Evolutionary conservation across 2,113 vertebrate species (phyloP).

Genomic region (Brachypodius melanocephalos): DNA sequence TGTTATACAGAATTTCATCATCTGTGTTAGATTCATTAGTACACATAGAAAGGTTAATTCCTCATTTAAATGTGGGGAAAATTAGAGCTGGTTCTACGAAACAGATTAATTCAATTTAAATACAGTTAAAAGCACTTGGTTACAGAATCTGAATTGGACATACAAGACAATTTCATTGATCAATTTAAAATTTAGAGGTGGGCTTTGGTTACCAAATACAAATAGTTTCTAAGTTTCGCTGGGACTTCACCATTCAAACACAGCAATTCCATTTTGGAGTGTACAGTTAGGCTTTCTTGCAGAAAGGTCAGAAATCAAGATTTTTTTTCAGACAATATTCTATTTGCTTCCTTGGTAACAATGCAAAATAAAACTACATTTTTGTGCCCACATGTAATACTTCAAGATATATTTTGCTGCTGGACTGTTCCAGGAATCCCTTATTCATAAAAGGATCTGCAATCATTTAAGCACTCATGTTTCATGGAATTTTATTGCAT

Average conservation of each 20-base stretch:
- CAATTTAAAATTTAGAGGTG: not conserved
- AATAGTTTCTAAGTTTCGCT: not conserved
- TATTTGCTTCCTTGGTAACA: conserved; percentile 4
- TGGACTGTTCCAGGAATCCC: not conserved
- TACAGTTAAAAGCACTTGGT: not conserved
- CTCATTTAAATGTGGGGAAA: not conserved
- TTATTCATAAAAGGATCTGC: not conserved
- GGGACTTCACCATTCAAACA: not conserved
- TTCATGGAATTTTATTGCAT: not conserved
- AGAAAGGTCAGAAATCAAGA: not conserved
- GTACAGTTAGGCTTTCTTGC: not conserved
- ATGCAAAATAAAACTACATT: conserved; percentile 7
- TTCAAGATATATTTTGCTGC: not conserved
- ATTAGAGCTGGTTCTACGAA: not conserved
- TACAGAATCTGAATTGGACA: not conserved
- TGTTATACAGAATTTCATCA: not conserved
- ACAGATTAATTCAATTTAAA: not conserved
- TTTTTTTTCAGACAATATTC: not conserved
- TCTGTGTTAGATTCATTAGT: not conserved
- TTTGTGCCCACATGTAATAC: not conserved
- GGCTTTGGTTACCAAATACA: not conserved
- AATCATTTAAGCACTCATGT: not conserved
- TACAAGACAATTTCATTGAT: not conserved
- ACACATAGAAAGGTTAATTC: not conserved
- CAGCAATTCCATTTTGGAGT: not conserved